Evolutionary conservation across 2,113 vertebrate genomes (phyloP), one percentile per base, ranked within the genome.

Genomic region (Toxotes jaculatrix): DNA sequence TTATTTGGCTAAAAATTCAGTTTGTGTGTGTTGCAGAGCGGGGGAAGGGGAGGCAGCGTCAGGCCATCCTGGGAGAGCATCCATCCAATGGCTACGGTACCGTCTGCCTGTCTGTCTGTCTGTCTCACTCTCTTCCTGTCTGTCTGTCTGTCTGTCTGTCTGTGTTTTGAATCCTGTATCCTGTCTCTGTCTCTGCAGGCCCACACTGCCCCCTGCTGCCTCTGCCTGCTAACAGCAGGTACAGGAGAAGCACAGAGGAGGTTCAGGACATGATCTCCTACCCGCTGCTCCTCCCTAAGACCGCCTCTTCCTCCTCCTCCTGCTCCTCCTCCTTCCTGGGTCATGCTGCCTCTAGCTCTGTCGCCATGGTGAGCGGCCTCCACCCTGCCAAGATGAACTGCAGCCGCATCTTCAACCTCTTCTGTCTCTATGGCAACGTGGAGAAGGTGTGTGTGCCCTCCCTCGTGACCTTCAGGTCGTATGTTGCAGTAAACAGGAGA

Each of bases 391-490:
- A 96, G 92, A 98, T 98, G 97, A 98, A 98, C 95, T 98, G 97
- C 88, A 95, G 95, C 59, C 95, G 95, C 87, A 95, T 98, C 89
- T 98, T 98, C 95, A 98, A 98, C 93, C 91, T 98, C 31, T 97
- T 98, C 93, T 98, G 97, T 93, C 95, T 98, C 66, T 98, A 98
- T 79, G 97, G 97, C 88, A 98, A 98, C 89, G 96, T 98, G 74
- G 97, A 98, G 94, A 98, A 98, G 97, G 97, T 98, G 56, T 6
- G 80, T 77, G 60, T 12, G 12, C 14, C 0, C 0, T 57, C 43
- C 36, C 8, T 31, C 1, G 7, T 38, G 38, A 40, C 19, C 36
- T 1, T 40, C 38, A 40, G 38, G 8, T 5, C 6, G 7, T 7
- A 36, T 27, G 27, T 27, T 27, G 36, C 36, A 38, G 36, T 27